Base-by-base conservation (phyloP, 1,140 invertebrate species). In the Zaprionus gabonicus region DNA sequence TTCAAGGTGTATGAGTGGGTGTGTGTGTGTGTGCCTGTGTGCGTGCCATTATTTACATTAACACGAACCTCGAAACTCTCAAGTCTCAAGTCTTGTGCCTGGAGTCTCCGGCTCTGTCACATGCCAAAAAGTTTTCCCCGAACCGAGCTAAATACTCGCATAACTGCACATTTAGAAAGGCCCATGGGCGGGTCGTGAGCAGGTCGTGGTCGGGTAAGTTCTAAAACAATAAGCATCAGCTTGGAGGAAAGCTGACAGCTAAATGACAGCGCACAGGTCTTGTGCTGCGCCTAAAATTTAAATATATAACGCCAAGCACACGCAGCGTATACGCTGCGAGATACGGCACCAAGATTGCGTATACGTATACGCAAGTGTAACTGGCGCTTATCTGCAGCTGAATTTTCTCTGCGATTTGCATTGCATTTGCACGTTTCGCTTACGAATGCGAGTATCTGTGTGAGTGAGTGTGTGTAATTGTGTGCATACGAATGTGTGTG, bases 171-270 rank as follows among this genome's bases (percentile, higher is more conserved):
- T 67, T 41, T n/a, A 38, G 60, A 23, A 5, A 17, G n/a, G 10
- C 12, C 17, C 13, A 4, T 17, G 27, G 31, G 46, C 3, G 12
- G 49, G 23, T 23, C 1, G 27, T 9, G 25, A 13, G 41, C 15
- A 27, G 4, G 64, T 36, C 34, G 27, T 46, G 59, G 41, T 20
- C 25, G 34, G 23, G 53, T 27, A 20, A 46, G 68, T 59, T 69
- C 59, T 63, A 81, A 81, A 84, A 88, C 81, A 88, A 87, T 81
- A 79, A 74, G 75, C 78, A 84, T 68, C 81, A 71, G 65, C 68
- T 70, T 53, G 56, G 38, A 67, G 67, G 17, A 53, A 70, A 72
- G 64, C 81, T 70, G 85, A 80, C 85, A 85, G 84, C 36, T 74
- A 79, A 76, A 80, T 81, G 85, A 81, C 86, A 85, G 59, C 46